Evolutionary conservation across 2,888 invertebrate species (phyloP).

Genomic region (Erpobdella octoculata): DNA sequence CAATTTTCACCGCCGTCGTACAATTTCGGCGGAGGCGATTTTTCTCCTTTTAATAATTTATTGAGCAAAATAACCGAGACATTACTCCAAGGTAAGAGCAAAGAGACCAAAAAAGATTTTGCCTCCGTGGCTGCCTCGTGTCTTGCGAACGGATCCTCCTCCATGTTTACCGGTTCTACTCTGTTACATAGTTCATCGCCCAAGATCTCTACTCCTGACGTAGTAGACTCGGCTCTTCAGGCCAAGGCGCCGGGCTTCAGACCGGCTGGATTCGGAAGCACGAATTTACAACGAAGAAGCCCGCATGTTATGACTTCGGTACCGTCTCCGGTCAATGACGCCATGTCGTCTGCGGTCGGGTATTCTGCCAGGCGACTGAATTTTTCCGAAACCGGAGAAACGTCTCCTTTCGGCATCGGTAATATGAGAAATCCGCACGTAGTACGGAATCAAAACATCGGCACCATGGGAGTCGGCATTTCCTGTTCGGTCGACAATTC

Average conservation of each 20-base stretch:
- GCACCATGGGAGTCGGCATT: not conserved
- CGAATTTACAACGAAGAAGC: not conserved
- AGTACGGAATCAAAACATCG: not conserved
- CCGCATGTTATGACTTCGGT: not conserved
- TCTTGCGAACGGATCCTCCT: not conserved
- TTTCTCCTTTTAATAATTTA: slow-evolving; percentile 21
- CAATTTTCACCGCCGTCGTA: not conserved
- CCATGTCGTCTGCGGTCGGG: not conserved
- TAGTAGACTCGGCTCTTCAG: slow-evolving; percentile 43
- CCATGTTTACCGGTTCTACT: not conserved
- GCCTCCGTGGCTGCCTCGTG: slow-evolving; percentile 17
- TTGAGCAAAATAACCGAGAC: slow-evolving; percentile 13
- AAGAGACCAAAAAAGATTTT: slow-evolving; percentile 23
- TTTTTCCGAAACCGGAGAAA: no score
- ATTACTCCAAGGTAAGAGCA: slow-evolving; percentile 14
- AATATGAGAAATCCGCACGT: not conserved
- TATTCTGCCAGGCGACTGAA: not conserved
- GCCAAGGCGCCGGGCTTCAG: slow-evolving; percentile 53
- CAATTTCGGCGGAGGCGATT: not conserved
- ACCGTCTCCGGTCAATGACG: not conserved
- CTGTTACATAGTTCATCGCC: not conserved
- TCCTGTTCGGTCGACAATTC: not conserved
- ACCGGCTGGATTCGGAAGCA: slow-evolving; percentile 29
- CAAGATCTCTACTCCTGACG: not conserved
- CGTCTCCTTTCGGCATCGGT: not conserved